phyloP scores from a whole-genome alignment of 2,797 vertebrate species.

The Rhabdomys pumilio region DNA sequence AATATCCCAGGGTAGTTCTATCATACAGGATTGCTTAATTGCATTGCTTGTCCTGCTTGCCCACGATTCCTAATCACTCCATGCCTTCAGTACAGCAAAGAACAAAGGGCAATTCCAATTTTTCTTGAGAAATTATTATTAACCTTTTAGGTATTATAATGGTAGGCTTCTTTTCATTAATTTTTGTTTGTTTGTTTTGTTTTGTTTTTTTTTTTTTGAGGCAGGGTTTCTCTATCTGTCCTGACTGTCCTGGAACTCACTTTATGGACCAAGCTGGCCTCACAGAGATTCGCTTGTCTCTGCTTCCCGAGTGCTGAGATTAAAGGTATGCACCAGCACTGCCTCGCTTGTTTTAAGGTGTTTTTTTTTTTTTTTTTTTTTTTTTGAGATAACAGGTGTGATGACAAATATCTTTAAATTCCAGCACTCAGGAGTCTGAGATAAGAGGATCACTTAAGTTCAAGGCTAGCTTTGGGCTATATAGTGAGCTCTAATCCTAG shows the following conservation, averaged over 20 bases:
- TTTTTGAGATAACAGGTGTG: neutral
- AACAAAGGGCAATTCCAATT: conserved; percentile 32
- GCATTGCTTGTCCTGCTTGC: neutral
- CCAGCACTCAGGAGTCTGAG: neutral
- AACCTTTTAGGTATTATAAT: conserved; percentile 4
- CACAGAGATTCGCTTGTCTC: neutral
- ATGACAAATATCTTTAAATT: neutral
- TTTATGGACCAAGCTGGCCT: neutral
- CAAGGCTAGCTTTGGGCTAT: neutral
- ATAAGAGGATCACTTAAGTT: neutral
- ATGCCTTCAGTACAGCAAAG: neutral
- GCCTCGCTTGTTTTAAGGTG: neutral
- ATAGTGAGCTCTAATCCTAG: neutral
- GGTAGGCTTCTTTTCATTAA: neutral
- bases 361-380: neutral
- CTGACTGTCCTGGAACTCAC: neutral
- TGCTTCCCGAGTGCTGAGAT: neutral
- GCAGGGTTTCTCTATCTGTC: neutral
- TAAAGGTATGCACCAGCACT: neutral
- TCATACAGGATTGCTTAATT: conserved; percentile 13
- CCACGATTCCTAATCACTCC: neutral
- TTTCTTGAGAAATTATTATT: conserved; percentile 56
- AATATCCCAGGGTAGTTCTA: conserved; percentile 16
- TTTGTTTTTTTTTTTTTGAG: neutral
- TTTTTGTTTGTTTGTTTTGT: neutral